Conservation (phyloP, 2,797 vertebrate genomes). For the Gadopsis marmoratus region DNA sequence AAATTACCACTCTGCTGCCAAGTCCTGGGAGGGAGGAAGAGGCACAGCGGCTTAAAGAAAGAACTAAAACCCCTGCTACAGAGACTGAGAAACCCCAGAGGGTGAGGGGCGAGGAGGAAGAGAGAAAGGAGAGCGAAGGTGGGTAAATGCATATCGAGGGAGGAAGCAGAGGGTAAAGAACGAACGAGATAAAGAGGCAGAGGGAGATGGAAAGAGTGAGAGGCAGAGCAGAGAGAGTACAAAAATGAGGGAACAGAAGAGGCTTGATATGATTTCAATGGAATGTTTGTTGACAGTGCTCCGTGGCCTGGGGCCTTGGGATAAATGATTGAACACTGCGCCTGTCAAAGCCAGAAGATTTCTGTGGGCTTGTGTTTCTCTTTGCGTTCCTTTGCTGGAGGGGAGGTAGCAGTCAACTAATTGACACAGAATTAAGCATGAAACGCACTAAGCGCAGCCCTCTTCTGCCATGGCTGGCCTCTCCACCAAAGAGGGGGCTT, state of each 20-base stretch:
- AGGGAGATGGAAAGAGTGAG: conserved; percentile 77
- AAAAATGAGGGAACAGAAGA: conserved; percentile 90
- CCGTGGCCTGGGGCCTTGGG: conserved; percentile 90
- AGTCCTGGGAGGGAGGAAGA: conserved; percentile 71
- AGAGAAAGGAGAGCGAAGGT: conserved; percentile 69
- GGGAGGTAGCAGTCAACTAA: conserved; percentile 98
- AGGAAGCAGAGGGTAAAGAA: conserved; percentile 69
- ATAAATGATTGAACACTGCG: conserved; percentile 97
- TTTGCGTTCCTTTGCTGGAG: conserved; percentile 92
- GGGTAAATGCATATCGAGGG: conserved; percentile 67
- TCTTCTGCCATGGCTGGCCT: conserved; percentile 84
- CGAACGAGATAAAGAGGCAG: conserved; percentile 67
- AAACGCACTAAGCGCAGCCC: conserved; percentile 93
- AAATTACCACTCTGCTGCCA: conserved; percentile 75
- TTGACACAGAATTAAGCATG: conserved; percentile 99
- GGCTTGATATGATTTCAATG: conserved; percentile 94
- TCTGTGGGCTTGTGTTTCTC: conserved; percentile 94
- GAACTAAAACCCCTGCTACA: conserved; percentile 68
- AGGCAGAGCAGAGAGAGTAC: conserved; percentile 75
- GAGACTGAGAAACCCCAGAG: conserved; percentile 72
- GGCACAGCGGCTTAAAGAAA: conserved; percentile 65
- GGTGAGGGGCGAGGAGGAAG: conserved; percentile 68
- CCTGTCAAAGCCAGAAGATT: conserved; percentile 95
- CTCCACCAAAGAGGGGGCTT: conserved; percentile 69
- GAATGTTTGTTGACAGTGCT: conserved; percentile 97